These are phyloP conservation scores for Lysandra coridon DNA, from an alignment of 2,888 invertebrate species.

Conservation along the genomic window DNA sequence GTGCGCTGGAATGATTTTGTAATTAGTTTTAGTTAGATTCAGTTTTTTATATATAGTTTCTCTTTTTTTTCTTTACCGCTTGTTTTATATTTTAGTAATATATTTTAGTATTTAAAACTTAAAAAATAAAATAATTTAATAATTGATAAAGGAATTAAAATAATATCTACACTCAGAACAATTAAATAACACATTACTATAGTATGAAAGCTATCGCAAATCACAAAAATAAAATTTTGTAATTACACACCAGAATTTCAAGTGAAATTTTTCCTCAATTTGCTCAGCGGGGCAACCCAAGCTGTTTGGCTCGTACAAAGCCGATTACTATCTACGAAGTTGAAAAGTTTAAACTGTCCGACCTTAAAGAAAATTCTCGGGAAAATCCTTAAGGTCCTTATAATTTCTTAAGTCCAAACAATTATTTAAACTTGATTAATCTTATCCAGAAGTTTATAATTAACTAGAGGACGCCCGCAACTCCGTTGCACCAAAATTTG, in stretches of 20 bases:
- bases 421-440: conserved; percentile 29
- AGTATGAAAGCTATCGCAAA: too few relatives aligned
- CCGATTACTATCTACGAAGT: conserved; percentile 12
- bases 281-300: not conserved
- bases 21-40: not conserved
- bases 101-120: too few relatives aligned
- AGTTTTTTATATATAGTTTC: too few relatives aligned
- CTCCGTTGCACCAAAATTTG: too few relatives aligned
- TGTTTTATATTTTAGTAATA: too few relatives aligned
- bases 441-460: conserved; percentile 26
- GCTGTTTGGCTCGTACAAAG: conserved; percentile 12
- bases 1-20: not conserved
- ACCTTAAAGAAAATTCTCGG: not conserved
- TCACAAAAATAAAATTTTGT: not conserved
- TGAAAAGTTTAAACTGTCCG: not conserved
- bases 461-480: not conserved
- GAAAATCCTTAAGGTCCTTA: not conserved
- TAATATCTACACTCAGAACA: too few relatives aligned
- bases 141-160: too few relatives aligned
- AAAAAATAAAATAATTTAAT: too few relatives aligned
- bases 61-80: too few relatives aligned
- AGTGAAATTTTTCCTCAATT: conserved; percentile 3
- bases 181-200: too few relatives aligned
- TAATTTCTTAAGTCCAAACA: conserved; percentile 22
- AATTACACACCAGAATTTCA: not conserved